Evolutionary conservation across 2,797 vertebrate species (phyloP), one percentile per base, ranked within the genome.

Genomic region (Odontamblyopus lacepedii): DNA sequence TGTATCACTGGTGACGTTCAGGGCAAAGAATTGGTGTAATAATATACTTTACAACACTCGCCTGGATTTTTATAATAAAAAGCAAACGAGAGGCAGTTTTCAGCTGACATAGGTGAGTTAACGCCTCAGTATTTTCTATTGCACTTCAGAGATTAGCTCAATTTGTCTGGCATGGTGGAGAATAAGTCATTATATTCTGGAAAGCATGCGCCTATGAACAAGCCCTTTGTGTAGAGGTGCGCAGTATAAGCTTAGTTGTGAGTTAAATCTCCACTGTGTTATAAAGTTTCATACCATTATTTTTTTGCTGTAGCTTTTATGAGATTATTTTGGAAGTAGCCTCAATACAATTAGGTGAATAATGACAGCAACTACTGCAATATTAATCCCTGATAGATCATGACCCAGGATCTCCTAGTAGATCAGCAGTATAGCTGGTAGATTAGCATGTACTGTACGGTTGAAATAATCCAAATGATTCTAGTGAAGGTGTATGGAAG

Each of bases 81-180:
- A 51, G 8, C 61, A 65, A 70, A 51, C 56, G 29, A 56, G 51
- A 72, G 44, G 48, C 27, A 44, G 63, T 63, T 57, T 61, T 61
- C 76, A 69, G 61, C 60, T 73, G 51, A 71, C 35, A 67, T 23
- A 69, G 35, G 64, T 60, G 64, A 29, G 63, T 66, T 66, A 50
- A 66, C 57, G 69, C 68, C 5, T 64, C 64, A n/a, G 35, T 48
- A 72, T 61, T 66, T 48, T 53, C 19, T 74, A 66, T 48, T 9
- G n/a, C 29, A 26, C 48, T 55, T 48, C 15, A 41, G 73, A 30
- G 71, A 78, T 70, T 4, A 55, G 2, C 44, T 61, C 62, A 57
- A 69, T 73, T 74, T 66, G 63, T 48, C 67, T 78, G 5, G 12
- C 15, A 38, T 74, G 84, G 81, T 75, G 75, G 76, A 86, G 86